These are phyloP conservation scores for Drosophila tani DNA, from an alignment of 1,140 invertebrate species.

Conservation along the genomic window DNA sequence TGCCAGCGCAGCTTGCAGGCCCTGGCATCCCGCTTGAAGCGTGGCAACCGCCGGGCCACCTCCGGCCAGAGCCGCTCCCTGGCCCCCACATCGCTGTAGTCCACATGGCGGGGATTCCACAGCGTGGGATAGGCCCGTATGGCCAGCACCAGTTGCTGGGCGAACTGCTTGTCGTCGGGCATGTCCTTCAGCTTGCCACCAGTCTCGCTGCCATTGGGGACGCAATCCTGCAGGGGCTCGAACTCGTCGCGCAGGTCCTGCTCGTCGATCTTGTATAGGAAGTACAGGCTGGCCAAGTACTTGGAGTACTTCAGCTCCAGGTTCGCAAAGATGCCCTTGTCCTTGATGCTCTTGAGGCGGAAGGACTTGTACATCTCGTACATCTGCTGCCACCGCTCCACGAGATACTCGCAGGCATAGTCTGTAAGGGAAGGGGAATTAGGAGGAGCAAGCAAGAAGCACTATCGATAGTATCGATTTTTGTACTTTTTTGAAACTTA, in stretches of 20 bases:
- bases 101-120: constrained; percentile 69
- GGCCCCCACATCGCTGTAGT: constrained; percentile 67
- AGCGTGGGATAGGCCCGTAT: constrained; percentile 69
- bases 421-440: constrained; percentile 39
- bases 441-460: too few species aligned
- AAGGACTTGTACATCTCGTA: constrained; percentile 84
- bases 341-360: constrained; percentile 78
- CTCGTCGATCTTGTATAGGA: constrained; percentile 80
- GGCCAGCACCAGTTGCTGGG: constrained; percentile 60
- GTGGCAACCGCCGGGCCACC: constrained; percentile 59
- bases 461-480: too few species aligned
- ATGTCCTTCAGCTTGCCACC: constrained; percentile 68
- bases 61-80: constrained; percentile 73
- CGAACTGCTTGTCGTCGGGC: constrained; percentile 77
- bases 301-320: constrained; percentile 80
- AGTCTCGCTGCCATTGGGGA: constrained; percentile 4
- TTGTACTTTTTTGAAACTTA: too few species aligned
- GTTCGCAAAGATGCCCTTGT: constrained; percentile 62
- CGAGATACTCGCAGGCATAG: constrained; percentile 70
- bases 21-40: constrained; percentile 68
- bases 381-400: constrained; percentile 80
- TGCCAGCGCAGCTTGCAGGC: constrained; percentile 76
- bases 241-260: constrained; percentile 77
- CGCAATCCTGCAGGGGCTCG: constrained; percentile 67
- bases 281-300: constrained; percentile 77